Evolutionary conservation across 2,113 vertebrate species (phyloP), one percentile per base, ranked within the genome.

Genomic region (Nesoenas mayeri): DNA sequence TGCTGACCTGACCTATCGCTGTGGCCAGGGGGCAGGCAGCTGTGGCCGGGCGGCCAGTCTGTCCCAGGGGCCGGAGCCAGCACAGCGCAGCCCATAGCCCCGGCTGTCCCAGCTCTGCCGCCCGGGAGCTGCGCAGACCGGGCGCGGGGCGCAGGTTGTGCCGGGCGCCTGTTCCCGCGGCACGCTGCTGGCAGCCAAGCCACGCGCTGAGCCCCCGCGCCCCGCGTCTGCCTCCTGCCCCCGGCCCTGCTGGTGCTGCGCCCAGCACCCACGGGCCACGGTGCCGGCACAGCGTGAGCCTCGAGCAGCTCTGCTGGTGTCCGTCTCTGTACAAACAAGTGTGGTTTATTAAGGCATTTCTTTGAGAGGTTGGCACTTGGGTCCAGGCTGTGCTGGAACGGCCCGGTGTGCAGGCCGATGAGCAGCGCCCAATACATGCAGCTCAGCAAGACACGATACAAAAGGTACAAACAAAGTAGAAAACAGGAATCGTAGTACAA

Each of bases 321-420:
- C n/a, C 4, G 1, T 42, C 58, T 80, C 84, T 20, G n/a, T 97
- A 97, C 93, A 97, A 97, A 97, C 50, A 61, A 38, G 64, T 95
- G 97, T 96, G 94, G 88, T 97, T 97, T 97, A 97, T 97, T 97
- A 97, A 97, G 97, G 97, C 97, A 97, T 96, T 96, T 91, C 71
- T 81, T 88, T 53, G 90, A 96, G 88, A 89, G 84, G 40, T 97
- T 97, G 97, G 97, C 97, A 97, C 97, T 97, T 97, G 93, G 88
- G 88, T 91, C 94, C 85, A 89, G 96, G 95, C 93, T 71, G 79
- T 78, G 67, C 85, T 32, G 11, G 85, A 36, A 18, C 1, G 29
- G 92, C 86, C 91, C 79, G 5, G 74, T 10, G 89, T 10, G 8
- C 4, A 26, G 72, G 89, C 91, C 65, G 2, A 9, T 20, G 88